Evolutionary conservation across 2,888 invertebrate species (phyloP).

Genomic region (Agrochola litura): DNA sequence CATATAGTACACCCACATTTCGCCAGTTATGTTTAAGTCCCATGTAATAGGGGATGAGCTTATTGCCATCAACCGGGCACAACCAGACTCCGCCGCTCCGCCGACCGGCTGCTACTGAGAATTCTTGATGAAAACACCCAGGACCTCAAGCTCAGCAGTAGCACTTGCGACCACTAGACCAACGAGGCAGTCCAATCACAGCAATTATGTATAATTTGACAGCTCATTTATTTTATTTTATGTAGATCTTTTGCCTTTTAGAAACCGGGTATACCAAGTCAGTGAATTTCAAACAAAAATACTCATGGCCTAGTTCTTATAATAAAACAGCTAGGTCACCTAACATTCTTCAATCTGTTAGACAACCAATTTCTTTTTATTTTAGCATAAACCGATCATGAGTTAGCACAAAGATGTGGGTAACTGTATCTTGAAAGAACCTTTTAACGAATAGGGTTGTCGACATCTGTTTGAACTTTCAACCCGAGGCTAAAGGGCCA

Average conservation of each 20-base stretch:
- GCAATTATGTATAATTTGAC: not conserved
- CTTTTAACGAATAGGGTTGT: slow-evolving; percentile 51
- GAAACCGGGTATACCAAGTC: not conserved
- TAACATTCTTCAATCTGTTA: not conserved
- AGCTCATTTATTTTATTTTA: not conserved
- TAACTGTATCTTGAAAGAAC: slow-evolving; percentile 57
- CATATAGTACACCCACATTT: too few relatives aligned
- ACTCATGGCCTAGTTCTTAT: not conserved
- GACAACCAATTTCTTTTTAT: slow-evolving; percentile 46
- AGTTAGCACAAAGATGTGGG: slow-evolving; percentile 61
- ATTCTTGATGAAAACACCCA: too few relatives aligned
- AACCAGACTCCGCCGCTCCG: too few relatives aligned
- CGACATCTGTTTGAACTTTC: slow-evolving; percentile 15
- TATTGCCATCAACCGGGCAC: too few relatives aligned
- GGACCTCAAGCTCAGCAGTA: too few relatives aligned
- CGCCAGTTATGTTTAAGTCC: too few relatives aligned
- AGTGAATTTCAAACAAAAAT: not conserved
- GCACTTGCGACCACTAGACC: too few relatives aligned
- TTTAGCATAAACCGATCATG: slow-evolving; percentile 67
- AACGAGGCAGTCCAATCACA: too few relatives aligned
- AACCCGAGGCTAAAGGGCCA: not conserved
- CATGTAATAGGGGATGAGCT: too few relatives aligned
- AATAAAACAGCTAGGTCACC: not conserved
- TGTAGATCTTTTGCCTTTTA: not conserved
- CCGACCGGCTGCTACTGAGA: too few relatives aligned